These are phyloP conservation scores for Butastur rufipennis DNA, from an alignment of 2,113 vertebrate species.

Conservation along the genomic window DNA sequence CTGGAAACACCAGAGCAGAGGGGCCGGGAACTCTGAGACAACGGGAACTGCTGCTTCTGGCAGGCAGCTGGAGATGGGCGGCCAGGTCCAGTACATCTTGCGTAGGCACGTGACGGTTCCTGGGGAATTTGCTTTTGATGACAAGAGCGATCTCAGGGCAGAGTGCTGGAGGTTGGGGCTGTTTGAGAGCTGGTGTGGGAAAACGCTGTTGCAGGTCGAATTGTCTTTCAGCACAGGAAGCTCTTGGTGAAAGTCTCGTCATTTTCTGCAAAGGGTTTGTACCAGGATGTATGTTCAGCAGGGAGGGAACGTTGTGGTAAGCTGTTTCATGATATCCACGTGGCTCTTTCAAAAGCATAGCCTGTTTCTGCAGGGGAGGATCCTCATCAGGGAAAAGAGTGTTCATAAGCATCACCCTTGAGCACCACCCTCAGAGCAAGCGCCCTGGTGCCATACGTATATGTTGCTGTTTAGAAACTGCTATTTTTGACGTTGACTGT, in stretches of 20 bases:
- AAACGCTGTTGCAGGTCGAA: accelerated
- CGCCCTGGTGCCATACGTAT: accelerated
- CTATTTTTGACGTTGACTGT: background rate
- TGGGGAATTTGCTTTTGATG: background rate
- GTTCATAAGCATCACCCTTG: background rate
- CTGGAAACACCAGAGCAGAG: background rate
- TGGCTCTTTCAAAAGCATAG: background rate
- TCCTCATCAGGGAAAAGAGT: background rate
- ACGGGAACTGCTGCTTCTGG: background rate
- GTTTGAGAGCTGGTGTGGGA: background rate
- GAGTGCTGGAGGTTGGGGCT: background rate
- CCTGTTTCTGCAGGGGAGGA: background rate
- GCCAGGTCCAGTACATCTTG: background rate
- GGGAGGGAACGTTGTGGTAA: background rate
- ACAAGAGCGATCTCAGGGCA: background rate
- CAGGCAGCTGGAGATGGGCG: background rate
- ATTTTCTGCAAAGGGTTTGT: background rate
- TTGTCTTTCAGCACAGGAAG: background rate
- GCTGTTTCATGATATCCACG: background rate
- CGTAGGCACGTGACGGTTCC: accelerated
- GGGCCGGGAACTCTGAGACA: background rate
- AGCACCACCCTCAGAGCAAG: background rate
- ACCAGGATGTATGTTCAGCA: accelerated
- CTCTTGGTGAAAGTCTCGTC: background rate
- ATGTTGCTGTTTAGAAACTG: background rate